Evolutionary conservation across 2,797 vertebrate genomes (phyloP).

Genomic region (Microhierax caerulescens): DNA sequence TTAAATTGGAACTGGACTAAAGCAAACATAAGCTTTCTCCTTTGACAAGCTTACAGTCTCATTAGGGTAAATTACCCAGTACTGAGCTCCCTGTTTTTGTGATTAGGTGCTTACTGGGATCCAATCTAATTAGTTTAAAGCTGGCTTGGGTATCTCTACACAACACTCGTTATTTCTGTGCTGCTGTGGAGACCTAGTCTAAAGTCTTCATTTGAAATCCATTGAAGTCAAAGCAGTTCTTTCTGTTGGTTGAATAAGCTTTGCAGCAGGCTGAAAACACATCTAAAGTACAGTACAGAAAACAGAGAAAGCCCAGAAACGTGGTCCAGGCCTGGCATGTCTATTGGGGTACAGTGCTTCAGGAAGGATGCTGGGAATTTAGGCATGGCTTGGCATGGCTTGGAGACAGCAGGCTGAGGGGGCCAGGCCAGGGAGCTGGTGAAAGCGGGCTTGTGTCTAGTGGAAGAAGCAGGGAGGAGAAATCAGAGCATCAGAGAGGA

Average conservation of each 20-base stretch:
- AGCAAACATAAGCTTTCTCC: constrained; percentile 9
- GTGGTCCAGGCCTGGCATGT: not conserved
- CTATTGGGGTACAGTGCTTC: not conserved
- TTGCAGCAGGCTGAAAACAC: constrained; percentile 30
- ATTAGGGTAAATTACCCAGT: constrained; percentile 34
- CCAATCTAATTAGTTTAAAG: constrained; percentile 44
- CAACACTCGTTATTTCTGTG: constrained; percentile 2
- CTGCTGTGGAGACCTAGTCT: not conserved
- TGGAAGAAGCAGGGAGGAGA: not conserved
- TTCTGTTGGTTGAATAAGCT: constrained; percentile 20
- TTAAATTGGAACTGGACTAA: not conserved
- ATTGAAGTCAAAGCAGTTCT: constrained; percentile 21
- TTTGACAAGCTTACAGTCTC: constrained; percentile 13
- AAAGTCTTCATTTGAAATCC: constrained; percentile 25
- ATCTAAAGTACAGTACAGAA: not conserved
- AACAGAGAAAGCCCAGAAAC: not conserved
- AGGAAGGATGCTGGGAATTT: not conserved
- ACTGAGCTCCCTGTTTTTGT: not conserved
- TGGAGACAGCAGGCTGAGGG: not conserved
- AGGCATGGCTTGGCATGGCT: accelerated
- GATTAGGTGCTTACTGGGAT: constrained; percentile 27
- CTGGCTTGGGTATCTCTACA: constrained; percentile 22
- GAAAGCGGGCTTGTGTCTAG: not conserved
- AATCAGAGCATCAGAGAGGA: not conserved
- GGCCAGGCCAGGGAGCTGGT: not conserved